phyloP scores from a whole-genome alignment of 2,113 vertebrate species.

The Sinocyclocheilus rhinocerous region DNA sequence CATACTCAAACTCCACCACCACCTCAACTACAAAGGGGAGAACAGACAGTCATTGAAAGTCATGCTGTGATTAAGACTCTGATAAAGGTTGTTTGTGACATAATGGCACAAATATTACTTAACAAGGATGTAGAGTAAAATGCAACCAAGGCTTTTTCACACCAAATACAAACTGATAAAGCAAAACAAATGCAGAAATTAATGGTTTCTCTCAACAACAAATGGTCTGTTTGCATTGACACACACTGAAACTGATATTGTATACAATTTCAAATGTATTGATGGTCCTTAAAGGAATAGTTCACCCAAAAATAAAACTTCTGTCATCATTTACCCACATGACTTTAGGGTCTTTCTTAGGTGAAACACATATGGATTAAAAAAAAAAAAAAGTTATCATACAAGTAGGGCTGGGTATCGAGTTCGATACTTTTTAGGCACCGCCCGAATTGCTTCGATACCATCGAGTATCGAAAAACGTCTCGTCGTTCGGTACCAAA shows the following conservation, averaged over 20 bases:
- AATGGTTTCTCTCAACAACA: background rate
- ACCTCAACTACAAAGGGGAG: slow-evolving; percentile 80
- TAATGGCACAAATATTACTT: background rate
- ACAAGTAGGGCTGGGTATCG: too few relatives aligned
- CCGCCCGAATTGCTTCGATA: too few relatives aligned
- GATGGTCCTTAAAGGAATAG: background rate
- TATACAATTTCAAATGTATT: background rate
- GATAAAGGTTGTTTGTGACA: background rate
- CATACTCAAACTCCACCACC: slow-evolving; percentile 93
- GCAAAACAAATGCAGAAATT: background rate
- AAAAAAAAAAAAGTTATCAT: background rate
- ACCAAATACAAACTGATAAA: background rate
- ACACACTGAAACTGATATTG: background rate
- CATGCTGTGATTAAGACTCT: background rate
- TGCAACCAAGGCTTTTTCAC: background rate
- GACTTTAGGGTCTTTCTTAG: background rate
- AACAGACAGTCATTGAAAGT: background rate
- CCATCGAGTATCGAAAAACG: too few relatives aligned
- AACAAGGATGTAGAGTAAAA: background rate
- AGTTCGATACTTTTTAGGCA: too few relatives aligned
- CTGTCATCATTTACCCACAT: background rate
- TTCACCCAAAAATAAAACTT: background rate
- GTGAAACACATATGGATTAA: background rate
- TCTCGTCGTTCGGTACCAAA: too few relatives aligned
- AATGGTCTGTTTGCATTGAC: background rate